Base-by-base conservation (phyloP, 2,113 vertebrate genomes). In the Poeciliopsis occidentalis region DNA sequence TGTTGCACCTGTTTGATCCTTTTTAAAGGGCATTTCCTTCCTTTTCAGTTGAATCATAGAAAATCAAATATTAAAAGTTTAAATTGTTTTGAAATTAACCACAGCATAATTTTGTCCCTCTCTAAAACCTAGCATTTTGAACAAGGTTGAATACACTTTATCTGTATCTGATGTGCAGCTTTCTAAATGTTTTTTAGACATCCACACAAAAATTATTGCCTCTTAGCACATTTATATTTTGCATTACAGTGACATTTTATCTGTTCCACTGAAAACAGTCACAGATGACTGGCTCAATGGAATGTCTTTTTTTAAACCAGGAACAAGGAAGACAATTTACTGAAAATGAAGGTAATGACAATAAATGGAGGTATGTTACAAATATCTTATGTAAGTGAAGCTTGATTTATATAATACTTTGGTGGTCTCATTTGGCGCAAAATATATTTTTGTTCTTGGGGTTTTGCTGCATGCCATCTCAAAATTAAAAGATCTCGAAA, bases 241-340 rank as follows among this genome's bases (percentile, higher is more conserved):
- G n/a, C 7, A 15, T n/a, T 69, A 1, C 51, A 41, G 70, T 2
- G 64, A 30, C 24, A 44, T 66, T 68, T 31, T 60, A 44, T 39
- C 24, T 63, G 1, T 65, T 30, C 73, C 32, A 81, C 30, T 70
- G 63, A 57, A 44, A 79, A 67, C 31, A 37, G 66, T 82, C 73
- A 75, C 68, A 69, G 41, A 34, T 73, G 62, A 83, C 32, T 11
- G 12, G 22, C 27, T 34, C 3, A 54, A 22, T 68, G 86, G 78
- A 83, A 87, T 87, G 76, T 69, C 4, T 77, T 41, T 29, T 64
- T 79, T 79, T 44, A 67, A 79, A 84, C 63, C 75, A 91, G 82
- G 83, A 91, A 90, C 69, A 78, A 91, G 91, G 84, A 90, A 90
- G 70, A 68, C 5, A 4, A 0, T 0, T 30, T 44, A 3, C 60